A percentile compares a stretch with the other conserved stretches of the same genome.
Evolutionary conservation across 2,888 invertebrate species (phyloP).

Genomic region (Ryuthela nishihirai): DNA sequence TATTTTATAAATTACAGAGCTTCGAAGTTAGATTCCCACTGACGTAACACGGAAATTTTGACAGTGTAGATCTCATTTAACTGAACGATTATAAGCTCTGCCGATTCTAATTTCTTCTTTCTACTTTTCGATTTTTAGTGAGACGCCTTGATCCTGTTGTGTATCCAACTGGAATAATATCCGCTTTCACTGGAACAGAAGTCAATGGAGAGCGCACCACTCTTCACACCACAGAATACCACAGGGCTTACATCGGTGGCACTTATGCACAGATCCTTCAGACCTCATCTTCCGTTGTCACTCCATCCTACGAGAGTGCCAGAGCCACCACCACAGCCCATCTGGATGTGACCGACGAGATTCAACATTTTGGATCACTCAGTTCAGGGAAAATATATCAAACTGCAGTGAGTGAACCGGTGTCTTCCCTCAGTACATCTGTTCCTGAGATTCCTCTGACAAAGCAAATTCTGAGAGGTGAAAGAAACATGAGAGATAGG

Average conservation of each 20-base stretch:
- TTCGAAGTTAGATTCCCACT: too few species aligned
- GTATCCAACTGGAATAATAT: conserved; percentile 32
- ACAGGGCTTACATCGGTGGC: conserved; percentile 34
- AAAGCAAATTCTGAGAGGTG: too few species aligned
- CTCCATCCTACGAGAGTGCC: conserved; percentile 1
- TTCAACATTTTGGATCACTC: conserved; percentile 30
- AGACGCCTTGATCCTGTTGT: conserved; percentile 19
- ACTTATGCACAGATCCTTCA: conserved; percentile 35
- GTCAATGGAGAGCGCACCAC: conserved; percentile 36
- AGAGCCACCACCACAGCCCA: conserved; percentile 2
- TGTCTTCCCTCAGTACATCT: conserved; percentile 14
- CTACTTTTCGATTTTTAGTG: background rate
- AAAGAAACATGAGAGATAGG: too few species aligned
- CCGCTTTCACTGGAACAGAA: conserved; percentile 26
- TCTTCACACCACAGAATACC: conserved; percentile 29
- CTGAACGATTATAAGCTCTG: too few species aligned
- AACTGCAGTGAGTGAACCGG: conserved; percentile 25
- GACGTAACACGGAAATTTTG: too few species aligned
- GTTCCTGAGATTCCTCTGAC: background rate
- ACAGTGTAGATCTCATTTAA: too few species aligned
- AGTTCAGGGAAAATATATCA: conserved; percentile 33
- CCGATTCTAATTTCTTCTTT: too few species aligned
- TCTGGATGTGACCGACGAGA: conserved; percentile 9
- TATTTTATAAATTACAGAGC: too few species aligned
- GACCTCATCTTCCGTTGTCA: conserved; percentile 20